These are phyloP conservation scores for Dolichoris vasculosae DNA, from an alignment of 1,140 invertebrate genomes.

Conservation along the genomic window DNA sequence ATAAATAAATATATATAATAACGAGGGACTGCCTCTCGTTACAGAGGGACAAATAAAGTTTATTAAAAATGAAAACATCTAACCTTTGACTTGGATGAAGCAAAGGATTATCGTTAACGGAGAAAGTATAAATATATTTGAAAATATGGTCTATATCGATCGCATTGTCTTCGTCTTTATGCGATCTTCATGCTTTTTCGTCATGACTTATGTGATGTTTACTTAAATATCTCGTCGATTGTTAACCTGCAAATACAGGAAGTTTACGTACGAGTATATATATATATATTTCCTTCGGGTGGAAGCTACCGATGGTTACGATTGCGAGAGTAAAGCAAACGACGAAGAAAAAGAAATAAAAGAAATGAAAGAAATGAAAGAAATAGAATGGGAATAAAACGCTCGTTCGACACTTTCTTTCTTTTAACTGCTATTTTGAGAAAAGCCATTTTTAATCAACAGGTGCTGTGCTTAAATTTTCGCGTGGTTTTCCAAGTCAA, in stretches of 20 bases:
- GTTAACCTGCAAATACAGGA: not conserved
- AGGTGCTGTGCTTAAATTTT: slow-evolving; percentile 50
- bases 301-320: slow-evolving; percentile 31
- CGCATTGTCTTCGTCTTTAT: slow-evolving; percentile 30
- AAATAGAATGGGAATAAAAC: not conserved
- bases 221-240: slow-evolving; percentile 33
- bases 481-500: slow-evolving; percentile 29
- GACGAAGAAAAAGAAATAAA: not conserved
- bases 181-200: slow-evolving; percentile 39
- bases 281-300: slow-evolving; percentile 8
- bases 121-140: slow-evolving; percentile 29
- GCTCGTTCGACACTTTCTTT: slow-evolving; percentile 27
- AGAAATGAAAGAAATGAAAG: too few relatives aligned
- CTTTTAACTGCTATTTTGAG: slow-evolving; percentile 53
- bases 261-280: not conserved
- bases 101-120: not conserved
- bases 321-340: slow-evolving; percentile 7
- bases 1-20: slow-evolving; percentile 1
- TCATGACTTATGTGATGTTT: slow-evolving; percentile 51
- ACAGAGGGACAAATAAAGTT: not conserved
- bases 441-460: slow-evolving; percentile 50
- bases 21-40: not conserved
- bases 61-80: not conserved
- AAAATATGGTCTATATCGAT: slow-evolving; percentile 27
- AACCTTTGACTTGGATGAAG: slow-evolving; percentile 11